These are phyloP conservation scores for Mastigias papua DNA, from an alignment of 30 jellyfish, hydroid and myxozoan species.

Conservation along the genomic window DNA sequence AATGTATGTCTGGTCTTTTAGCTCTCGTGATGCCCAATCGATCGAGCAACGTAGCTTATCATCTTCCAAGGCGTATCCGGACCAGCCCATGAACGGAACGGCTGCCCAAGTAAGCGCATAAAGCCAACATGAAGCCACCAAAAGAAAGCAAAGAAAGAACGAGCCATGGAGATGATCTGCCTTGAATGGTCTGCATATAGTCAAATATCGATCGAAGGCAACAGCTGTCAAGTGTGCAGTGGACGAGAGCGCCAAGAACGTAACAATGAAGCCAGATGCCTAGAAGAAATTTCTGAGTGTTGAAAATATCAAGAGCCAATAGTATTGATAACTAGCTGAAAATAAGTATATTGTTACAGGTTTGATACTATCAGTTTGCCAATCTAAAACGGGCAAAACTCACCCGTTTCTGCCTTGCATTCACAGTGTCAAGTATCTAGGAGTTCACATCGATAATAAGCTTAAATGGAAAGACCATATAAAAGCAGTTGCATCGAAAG, in stretches of 20 bases:
- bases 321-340: too few species aligned
- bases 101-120: constrained; percentile 70
- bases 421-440: too few species aligned
- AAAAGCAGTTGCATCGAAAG: too few species aligned
- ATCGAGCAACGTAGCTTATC: constrained; percentile 75
- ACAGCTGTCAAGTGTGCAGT: constrained; percentile 62
- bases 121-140: constrained; percentile 53
- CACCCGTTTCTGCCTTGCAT: too few species aligned
- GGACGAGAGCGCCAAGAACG: constrained; percentile 72
- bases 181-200: constrained; percentile 78
- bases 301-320: too few species aligned
- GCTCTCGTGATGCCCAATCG: constrained; percentile 55
- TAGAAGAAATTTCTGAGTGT: not conserved
- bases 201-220: constrained; percentile 68
- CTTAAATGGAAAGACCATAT: too few species aligned
- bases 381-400: too few species aligned
- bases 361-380: too few species aligned
- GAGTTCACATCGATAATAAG: too few species aligned
- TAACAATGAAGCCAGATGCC: constrained; percentile 68
- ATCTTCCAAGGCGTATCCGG: constrained; percentile 61
- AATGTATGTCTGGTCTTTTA: constrained; percentile 52
- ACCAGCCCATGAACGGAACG: constrained; percentile 76
- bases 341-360: too few species aligned
- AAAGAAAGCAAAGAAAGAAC: not conserved
- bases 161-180: constrained; percentile 45